These are phyloP conservation scores for Corythornis vintsioides DNA, from an alignment of 2,113 vertebrate genomes.

Conservation along the genomic window DNA sequence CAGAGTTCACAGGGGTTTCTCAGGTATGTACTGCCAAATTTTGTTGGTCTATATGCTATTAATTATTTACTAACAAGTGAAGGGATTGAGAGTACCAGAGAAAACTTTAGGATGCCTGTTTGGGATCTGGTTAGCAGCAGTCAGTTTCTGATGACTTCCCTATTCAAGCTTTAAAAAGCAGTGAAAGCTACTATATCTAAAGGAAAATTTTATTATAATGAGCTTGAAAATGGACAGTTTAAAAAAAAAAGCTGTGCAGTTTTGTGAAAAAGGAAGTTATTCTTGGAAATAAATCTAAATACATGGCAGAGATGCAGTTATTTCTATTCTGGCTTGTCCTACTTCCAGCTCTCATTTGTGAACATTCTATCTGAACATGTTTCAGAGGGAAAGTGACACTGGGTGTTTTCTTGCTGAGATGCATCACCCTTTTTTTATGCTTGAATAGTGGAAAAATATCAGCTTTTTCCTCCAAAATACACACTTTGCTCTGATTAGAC, in stretches of 20 bases:
- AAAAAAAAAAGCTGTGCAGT: not conserved
- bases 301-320: conserved; percentile 26
- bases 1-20: conserved; percentile 89
- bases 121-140: not conserved
- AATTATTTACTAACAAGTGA: not conserved
- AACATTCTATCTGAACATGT: conserved; percentile 19
- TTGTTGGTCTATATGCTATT: not conserved
- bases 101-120: not conserved
- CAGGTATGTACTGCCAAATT: conserved; percentile 77
- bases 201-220: not conserved
- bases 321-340: conserved; percentile 52
- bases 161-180: not conserved
- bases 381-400: conserved; percentile 19
- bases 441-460: conserved; percentile 6
- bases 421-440: not conserved
- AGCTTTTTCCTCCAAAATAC: not conserved
- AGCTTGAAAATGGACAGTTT: not conserved
- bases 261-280: conserved; percentile 48
- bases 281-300: conserved; percentile 53
- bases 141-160: not conserved
- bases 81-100: not conserved
- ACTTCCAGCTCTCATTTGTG: conserved; percentile 50
- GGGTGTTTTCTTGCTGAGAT: conserved; percentile 31
- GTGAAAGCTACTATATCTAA: not conserved
- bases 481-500: not conserved